A percentile compares a stretch with the other conserved stretches of the same genome.
phyloP scores from a whole-genome alignment of 2,888 invertebrate species.

The Patella caerulea region DNA sequence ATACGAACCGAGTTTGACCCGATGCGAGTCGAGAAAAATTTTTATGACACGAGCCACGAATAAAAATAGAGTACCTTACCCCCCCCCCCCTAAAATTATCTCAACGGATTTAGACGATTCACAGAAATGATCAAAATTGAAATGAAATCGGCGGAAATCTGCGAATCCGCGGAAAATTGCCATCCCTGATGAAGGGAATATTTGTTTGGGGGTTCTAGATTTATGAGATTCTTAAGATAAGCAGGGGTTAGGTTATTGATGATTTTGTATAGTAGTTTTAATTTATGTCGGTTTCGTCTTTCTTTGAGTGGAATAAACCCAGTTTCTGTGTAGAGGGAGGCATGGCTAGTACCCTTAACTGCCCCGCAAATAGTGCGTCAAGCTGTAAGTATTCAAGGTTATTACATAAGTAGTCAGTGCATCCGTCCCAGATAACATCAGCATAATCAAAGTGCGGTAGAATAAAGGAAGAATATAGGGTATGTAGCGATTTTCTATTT shows the following conservation, averaged over 20 bases:
- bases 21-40: too few species aligned
- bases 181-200: too few species aligned
- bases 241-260: not conserved
- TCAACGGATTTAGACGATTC: too few species aligned
- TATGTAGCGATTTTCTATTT: not conserved
- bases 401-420: not conserved
- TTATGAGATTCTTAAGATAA: not conserved
- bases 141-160: too few species aligned
- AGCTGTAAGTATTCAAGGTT: not conserved
- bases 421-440: not conserved
- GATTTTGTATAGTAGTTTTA: not conserved
- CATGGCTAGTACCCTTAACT: not conserved
- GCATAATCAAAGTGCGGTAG: not conserved
- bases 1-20: too few species aligned
- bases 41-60: too few species aligned
- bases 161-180: too few species aligned
- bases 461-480: not conserved
- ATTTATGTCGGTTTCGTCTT: not conserved
- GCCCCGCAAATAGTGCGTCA: not conserved
- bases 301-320: constrained; percentile 1
- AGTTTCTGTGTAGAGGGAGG: not conserved
- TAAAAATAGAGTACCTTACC: too few species aligned
- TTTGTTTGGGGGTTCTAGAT: not conserved
- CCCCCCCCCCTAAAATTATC: too few species aligned
- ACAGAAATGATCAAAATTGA: too few species aligned